A percentile compares a stretch with the other conserved stretches of the same genome.
These are phyloP conservation scores for Morbakka virulenta DNA, from an alignment of 30 jellyfish, hydroid and myxozoan species.

Conservation along the genomic window DNA sequence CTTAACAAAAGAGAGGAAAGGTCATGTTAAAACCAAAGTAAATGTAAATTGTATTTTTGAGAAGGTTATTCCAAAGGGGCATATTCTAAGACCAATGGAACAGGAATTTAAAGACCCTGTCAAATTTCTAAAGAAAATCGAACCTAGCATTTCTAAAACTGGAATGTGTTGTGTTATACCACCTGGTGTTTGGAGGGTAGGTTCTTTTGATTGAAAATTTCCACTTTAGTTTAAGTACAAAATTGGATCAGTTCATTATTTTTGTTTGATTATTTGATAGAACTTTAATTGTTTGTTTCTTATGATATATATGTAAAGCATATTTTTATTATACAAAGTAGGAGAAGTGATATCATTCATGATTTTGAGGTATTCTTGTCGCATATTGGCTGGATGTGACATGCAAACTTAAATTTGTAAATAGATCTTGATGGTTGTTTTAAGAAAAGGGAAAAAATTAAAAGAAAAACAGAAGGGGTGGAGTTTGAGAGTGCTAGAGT, in stretches of 20 bases:
- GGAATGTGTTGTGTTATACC: constrained; percentile 68
- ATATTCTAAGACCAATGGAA: constrained; percentile 66
- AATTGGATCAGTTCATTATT: neutral
- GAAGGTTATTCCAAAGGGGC: constrained; percentile 24
- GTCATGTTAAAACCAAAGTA: neutral
- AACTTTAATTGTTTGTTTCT: neutral
- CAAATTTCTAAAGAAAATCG: constrained; percentile 44
- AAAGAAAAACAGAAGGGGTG: too few species aligned
- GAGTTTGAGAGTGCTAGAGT: too few species aligned
- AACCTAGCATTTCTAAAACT: constrained; percentile 31
- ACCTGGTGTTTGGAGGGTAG: constrained; percentile 82
- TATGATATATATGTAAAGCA: neutral
- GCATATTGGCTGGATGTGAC: too few species aligned
- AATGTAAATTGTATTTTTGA: neutral
- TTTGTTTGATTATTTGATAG: neutral
- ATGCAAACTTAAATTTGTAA: too few species aligned
- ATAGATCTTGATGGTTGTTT: too few species aligned
- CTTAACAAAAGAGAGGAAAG: neutral
- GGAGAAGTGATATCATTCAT: too few species aligned
- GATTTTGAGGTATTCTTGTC: too few species aligned
- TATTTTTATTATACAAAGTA: too few species aligned
- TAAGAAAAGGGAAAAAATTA: too few species aligned
- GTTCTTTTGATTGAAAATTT: too few species aligned
- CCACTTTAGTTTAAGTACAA: neutral
- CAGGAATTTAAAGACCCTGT: constrained; percentile 69